Conservation (phyloP, 2,888 invertebrate species). For the Galeopsomyia nigrocyanea region DNA sequence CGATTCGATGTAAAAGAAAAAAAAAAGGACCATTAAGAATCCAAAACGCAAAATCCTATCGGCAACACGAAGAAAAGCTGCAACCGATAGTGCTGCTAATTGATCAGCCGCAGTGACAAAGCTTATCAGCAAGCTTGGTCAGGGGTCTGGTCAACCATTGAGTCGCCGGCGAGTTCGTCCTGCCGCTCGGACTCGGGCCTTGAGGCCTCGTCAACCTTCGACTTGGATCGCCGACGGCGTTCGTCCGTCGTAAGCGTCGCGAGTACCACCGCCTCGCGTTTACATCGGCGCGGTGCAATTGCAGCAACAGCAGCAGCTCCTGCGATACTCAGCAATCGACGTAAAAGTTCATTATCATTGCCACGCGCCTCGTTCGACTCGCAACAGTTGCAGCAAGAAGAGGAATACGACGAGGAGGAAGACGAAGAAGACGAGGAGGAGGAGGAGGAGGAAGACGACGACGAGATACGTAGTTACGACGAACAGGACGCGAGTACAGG, state of each 20-base stretch:
- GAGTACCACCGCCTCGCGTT: slow-evolving; percentile 7
- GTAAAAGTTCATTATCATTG: too few species aligned
- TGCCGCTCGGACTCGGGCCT: slow-evolving; percentile 65
- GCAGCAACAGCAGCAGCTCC: slow-evolving; percentile 18
- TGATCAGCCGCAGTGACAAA: not conserved
- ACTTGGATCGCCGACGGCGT: slow-evolving; percentile 36
- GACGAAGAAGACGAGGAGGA: not conserved
- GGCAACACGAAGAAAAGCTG: not conserved
- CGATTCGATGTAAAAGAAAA: too few species aligned
- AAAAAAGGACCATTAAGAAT: too few species aligned
- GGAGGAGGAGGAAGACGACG: not conserved
- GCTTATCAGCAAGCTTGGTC: not conserved
- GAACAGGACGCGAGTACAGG: slow-evolving; percentile 17
- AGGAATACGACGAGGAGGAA: slow-evolving; percentile 10
- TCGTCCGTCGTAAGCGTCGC: slow-evolving; percentile 22
- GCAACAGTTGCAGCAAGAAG: not conserved
- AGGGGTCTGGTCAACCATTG: slow-evolving; percentile 56
- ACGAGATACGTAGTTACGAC: slow-evolving; percentile 46
- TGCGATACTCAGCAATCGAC: slow-evolving; percentile 10
- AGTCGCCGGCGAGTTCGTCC: slow-evolving; percentile 64
- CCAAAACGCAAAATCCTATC: too few species aligned
- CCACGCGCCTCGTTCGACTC: too few species aligned
- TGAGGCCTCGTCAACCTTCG: slow-evolving; percentile 52
- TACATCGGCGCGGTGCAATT: slow-evolving; percentile 49
- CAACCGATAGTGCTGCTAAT: not conserved